phyloP scores from a whole-genome alignment of 2,888 invertebrate species.

The Achlya flavicornis region DNA sequence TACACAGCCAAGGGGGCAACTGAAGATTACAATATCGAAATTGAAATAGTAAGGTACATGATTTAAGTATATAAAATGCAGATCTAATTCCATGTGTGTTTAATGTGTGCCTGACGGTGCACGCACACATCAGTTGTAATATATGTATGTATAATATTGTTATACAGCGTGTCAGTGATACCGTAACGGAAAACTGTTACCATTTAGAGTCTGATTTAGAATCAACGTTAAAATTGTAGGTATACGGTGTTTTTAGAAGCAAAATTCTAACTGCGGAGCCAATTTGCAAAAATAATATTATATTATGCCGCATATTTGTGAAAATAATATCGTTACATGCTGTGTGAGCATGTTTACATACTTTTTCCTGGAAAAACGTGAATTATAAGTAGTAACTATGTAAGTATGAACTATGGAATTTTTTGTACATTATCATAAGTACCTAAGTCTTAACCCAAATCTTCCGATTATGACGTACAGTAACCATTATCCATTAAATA shows the following conservation, averaged over 20 bases:
- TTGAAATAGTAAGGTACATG: neutral
- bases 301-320: too few relatives aligned
- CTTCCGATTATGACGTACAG: neutral
- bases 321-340: too few relatives aligned
- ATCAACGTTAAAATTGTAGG: too few relatives aligned
- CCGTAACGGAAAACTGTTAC: too few relatives aligned
- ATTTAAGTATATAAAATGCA: neutral
- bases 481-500: neutral
- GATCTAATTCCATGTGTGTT: neutral
- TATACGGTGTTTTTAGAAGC: too few relatives aligned
- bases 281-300: too few relatives aligned
- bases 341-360: too few relatives aligned
- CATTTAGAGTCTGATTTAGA: too few relatives aligned
- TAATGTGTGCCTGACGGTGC: neutral
- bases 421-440: neutral
- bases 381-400: neutral
- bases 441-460: neutral
- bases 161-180: too few relatives aligned
- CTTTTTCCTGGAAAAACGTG: neutral
- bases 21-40: neutral
- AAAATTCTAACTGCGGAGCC: too few relatives aligned
- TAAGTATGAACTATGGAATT: neutral
- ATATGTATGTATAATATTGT: too few relatives aligned
- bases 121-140: neutral
- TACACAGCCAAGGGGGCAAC: slow-evolving; percentile 4